phyloP scores from a whole-genome alignment of 2,888 invertebrate species.

The Rotaria macrura region DNA sequence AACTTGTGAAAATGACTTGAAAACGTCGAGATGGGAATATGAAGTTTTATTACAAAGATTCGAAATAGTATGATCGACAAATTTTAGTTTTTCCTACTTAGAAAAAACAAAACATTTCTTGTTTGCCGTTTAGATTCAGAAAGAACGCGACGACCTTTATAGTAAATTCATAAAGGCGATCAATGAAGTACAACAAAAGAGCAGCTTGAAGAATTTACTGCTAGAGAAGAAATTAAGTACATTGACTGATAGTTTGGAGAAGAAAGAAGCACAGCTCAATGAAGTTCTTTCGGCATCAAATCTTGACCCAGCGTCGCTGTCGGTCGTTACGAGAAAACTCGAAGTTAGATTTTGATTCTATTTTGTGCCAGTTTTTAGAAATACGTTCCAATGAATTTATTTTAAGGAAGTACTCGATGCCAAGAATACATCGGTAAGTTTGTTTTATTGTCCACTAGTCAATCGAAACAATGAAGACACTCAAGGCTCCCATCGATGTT shows the following conservation, averaged over 20 bases:
- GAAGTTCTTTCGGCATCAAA: constrained; percentile 59
- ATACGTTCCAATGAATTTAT: too few relatives aligned
- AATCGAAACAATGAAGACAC: too few relatives aligned
- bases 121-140: constrained; percentile 51
- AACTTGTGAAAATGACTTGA: constrained; percentile 5
- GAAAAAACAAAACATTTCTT: too few relatives aligned
- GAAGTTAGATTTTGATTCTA: constrained; percentile 51
- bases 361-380: not conserved
- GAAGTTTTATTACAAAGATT: constrained; percentile 66
- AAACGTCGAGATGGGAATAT: constrained; percentile 57
- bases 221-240: constrained; percentile 65
- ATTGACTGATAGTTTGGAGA: constrained; percentile 60
- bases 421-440: constrained; percentile 64
- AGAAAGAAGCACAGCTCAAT: constrained; percentile 61
- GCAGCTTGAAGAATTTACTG: constrained; percentile 68
- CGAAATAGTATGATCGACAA: constrained; percentile 57
- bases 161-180: constrained; percentile 69
- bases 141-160: constrained; percentile 69
- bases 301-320: constrained; percentile 54
- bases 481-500: too few relatives aligned
- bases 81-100: too few relatives aligned
- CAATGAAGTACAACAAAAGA: constrained; percentile 74
- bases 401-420: constrained; percentile 57
- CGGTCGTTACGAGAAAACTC: constrained; percentile 55
- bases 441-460: too few relatives aligned